Percentiles rank a stretch among this genome's conserved stretches.
Conservation (phyloP, 2,113 vertebrate genomes). For the Mionectes macconnelli region DNA sequence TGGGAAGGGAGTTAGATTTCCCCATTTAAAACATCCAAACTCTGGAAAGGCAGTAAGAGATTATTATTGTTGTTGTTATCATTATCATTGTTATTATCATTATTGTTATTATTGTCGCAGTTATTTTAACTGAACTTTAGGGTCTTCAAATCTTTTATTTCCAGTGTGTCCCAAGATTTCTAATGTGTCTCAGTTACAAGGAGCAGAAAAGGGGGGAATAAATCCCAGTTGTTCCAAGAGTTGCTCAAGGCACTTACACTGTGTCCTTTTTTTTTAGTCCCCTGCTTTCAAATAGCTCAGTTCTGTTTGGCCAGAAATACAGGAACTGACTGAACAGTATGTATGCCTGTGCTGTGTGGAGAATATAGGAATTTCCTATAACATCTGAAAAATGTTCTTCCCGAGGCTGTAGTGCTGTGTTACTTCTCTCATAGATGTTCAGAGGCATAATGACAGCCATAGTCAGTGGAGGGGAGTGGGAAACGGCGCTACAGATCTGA, state of each 20-base stretch:
- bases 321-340: constrained; percentile 64
- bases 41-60: neutral
- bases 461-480: constrained; percentile 14
- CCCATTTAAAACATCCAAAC: neutral
- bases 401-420: neutral
- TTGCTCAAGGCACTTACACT: constrained; percentile 48
- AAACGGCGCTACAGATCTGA: neutral
- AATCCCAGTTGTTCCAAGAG: neutral
- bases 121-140: neutral
- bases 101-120: neutral
- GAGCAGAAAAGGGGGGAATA: neutral
- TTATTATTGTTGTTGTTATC: neutral
- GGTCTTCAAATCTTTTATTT: neutral
- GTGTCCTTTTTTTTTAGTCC: neutral
- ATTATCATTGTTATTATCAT: neutral
- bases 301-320: constrained; percentile 67
- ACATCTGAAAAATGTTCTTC: constrained; percentile 54
- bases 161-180: neutral
- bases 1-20: neutral
- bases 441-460: neutral
- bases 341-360: constrained; percentile 33
- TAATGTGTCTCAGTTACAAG: neutral
- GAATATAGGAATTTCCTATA: constrained; percentile 32
- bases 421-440: neutral
- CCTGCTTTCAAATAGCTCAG: constrained; percentile 64